Percentiles rank a stretch among this genome's conserved stretches.
Conservation (phyloP, 2,888 invertebrate genomes). For the Biston betularia region DNA sequence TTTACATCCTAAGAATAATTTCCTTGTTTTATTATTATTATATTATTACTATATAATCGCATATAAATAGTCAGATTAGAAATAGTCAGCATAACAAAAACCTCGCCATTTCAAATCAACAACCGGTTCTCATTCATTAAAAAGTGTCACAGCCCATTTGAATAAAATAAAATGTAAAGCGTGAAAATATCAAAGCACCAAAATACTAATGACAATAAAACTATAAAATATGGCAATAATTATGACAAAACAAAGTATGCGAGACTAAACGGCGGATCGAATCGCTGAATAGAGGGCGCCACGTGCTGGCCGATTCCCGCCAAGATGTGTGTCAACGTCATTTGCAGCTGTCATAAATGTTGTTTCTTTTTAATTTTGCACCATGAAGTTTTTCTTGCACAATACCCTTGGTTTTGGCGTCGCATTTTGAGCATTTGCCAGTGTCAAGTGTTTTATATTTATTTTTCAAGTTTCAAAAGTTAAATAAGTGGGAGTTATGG, state of each 20-base stretch:
- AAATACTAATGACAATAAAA: conserved; percentile 57
- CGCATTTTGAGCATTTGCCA: too few species aligned
- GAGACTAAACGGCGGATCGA: conserved; percentile 63
- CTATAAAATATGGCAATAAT: conserved; percentile 54
- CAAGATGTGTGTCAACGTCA: conserved; percentile 72
- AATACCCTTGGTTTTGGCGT: too few species aligned
- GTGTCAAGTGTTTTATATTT: too few species aligned
- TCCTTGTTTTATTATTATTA: too few species aligned
- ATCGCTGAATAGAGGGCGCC: conserved; percentile 73
- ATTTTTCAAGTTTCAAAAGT: too few species aligned
- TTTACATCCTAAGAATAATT: too few species aligned
- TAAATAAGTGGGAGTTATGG: too few species aligned
- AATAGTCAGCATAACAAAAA: neutral
- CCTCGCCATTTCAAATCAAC: conserved; percentile 29
- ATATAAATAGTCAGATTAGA: too few species aligned
- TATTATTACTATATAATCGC: too few species aligned
- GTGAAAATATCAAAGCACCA: conserved; percentile 55
- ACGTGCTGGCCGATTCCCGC: conserved; percentile 67
- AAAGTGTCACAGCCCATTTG: conserved; percentile 57
- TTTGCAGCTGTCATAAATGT: conserved; percentile 54
- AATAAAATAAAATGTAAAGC: conserved; percentile 60
- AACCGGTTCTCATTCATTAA: conserved; percentile 44
- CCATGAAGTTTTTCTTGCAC: too few species aligned
- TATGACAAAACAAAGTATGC: conserved; percentile 67
- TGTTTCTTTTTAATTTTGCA: conserved; percentile 32